These are phyloP conservation scores for Papilio glaucus DNA, from an alignment of 1,140 invertebrate genomes.

Conservation along the genomic window DNA sequence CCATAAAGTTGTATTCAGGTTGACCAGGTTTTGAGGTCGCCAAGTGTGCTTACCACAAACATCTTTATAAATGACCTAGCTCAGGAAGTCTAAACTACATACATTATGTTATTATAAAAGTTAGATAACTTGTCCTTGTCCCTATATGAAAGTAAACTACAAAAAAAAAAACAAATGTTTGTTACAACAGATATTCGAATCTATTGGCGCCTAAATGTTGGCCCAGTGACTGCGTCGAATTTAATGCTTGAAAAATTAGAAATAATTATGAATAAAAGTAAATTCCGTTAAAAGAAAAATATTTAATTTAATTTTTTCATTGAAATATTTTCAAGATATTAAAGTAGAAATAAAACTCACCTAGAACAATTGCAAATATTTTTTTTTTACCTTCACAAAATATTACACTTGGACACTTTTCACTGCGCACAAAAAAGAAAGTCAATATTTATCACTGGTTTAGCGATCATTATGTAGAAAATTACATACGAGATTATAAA, in stretches of 20 bases:
- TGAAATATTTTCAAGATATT: background rate
- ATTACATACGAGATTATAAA: constrained; percentile 30
- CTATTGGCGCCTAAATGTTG: background rate
- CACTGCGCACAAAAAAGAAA: constrained; percentile 18
- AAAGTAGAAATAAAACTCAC: background rate
- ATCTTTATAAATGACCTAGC: no score
- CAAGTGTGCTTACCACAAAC: no score
- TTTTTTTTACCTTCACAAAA: constrained; percentile 8
- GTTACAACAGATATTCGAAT: background rate
- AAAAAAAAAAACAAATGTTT: no score
- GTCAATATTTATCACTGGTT: constrained; percentile 11
- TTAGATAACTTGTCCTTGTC: no score
- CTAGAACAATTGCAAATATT: background rate
- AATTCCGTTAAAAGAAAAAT: no score
- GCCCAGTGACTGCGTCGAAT: no score
- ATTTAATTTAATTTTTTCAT: background rate
- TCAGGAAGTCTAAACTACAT: no score
- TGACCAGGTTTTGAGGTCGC: no score
- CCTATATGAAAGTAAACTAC: no score
- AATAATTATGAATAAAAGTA: no score
- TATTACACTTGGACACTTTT: constrained; percentile 19
- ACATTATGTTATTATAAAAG: no score
- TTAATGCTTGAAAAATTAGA: no score
- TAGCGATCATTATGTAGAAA: constrained; percentile 22
- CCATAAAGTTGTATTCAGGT: background rate